Evolutionary conservation across 2,888 invertebrate species (phyloP).

Genomic region (Melieria crassipennis): DNA sequence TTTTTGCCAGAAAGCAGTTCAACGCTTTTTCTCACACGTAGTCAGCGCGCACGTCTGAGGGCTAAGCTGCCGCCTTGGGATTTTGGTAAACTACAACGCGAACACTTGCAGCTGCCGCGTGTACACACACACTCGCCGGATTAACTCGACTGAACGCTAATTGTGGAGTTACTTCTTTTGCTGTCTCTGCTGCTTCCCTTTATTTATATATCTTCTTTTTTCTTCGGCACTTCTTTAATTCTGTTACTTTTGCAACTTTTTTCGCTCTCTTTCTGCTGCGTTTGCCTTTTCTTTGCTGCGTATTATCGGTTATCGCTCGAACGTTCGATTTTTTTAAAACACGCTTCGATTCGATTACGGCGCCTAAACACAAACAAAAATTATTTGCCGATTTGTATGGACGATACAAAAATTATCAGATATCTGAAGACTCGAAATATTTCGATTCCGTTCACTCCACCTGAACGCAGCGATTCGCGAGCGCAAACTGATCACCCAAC

Average conservation of each 20-base stretch:
- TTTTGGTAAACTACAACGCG: too few relatives aligned
- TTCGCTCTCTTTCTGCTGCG: constrained; percentile 14
- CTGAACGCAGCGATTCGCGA: constrained; percentile 47
- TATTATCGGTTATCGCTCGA: constrained; percentile 21
- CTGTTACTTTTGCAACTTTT: constrained; percentile 22
- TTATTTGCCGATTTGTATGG: not conserved
- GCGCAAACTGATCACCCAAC: constrained; percentile 44
- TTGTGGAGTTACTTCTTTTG: constrained; percentile 30
- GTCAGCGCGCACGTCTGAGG: too few relatives aligned
- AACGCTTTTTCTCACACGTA: too few relatives aligned
- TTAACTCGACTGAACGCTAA: not conserved
- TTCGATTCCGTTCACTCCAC: constrained; percentile 34
- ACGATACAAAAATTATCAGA: not conserved
- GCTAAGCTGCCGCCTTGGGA: too few relatives aligned
- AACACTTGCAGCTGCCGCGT: too few relatives aligned
- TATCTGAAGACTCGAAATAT: not conserved
- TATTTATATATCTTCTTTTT: too few relatives aligned
- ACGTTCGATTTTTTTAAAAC: constrained; percentile 1
- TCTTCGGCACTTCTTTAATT: too few relatives aligned
- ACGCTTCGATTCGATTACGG: too few relatives aligned
- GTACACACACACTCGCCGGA: too few relatives aligned
- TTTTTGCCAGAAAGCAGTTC: too few relatives aligned
- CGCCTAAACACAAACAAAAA: not conserved
- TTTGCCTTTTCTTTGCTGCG: constrained; percentile 12
- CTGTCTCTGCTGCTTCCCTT: constrained; percentile 17